phyloP scores from a whole-genome alignment of 2,888 invertebrate genomes.

The Octodonta nipae region DNA sequence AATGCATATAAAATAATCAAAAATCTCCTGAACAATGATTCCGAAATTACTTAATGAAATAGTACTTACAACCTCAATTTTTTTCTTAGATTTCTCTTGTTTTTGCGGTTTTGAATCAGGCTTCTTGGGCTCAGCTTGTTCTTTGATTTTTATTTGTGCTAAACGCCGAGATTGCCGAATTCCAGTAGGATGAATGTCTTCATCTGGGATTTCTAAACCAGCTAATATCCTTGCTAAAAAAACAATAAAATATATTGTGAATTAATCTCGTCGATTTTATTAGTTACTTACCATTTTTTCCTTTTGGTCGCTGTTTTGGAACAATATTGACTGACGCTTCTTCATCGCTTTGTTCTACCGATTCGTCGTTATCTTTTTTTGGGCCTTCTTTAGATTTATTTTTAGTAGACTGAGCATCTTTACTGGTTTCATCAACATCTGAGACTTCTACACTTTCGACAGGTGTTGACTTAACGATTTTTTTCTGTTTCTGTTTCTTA shows the following conservation, averaged over 20 bases:
- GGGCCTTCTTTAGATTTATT: constrained; percentile 2
- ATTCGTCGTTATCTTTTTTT: constrained; percentile 2
- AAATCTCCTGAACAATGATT: no score
- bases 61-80: constrained; percentile 6
- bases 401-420: constrained; percentile 7
- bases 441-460: no score
- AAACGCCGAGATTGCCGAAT: constrained; percentile 73
- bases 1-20: no score
- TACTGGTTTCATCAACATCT: constrained; percentile 12
- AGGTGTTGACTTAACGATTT: no score
- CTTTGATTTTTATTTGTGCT: constrained; percentile 75
- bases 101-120: constrained; percentile 4
- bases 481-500: constrained; percentile 4
- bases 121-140: constrained; percentile 53
- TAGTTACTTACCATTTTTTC: neutral
- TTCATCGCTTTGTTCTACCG: neutral
- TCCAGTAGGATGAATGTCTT: constrained; percentile 38
- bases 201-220: constrained; percentile 38
- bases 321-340: neutral
- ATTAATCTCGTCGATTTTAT: neutral
- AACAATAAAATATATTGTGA: neutral
- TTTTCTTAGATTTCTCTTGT: constrained; percentile 4
- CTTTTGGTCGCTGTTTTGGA: no score
- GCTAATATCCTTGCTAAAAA: constrained; percentile 34
- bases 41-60: no score